phyloP scores from a whole-genome alignment of 2,797 vertebrate genomes.

The Falco rusticolus region DNA sequence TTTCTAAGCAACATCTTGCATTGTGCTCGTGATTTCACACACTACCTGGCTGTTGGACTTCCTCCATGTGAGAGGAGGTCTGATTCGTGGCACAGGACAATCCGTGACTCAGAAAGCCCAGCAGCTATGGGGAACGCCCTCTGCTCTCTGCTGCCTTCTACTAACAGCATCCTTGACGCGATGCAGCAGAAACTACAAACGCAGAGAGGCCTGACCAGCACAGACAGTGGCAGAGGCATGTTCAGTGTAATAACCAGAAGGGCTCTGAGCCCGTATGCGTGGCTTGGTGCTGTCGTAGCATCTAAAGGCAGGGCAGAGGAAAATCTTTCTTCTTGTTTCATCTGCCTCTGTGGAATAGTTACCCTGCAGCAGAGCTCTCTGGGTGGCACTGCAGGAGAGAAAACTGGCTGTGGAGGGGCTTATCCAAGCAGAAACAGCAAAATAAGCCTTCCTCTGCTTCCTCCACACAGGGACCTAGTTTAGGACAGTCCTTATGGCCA shows the following conservation, averaged over 20 bases:
- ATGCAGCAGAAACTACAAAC: neutral
- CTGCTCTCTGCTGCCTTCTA: neutral
- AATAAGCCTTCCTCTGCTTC: neutral
- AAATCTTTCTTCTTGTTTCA: neutral
- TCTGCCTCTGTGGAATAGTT: neutral
- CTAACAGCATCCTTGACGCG: neutral
- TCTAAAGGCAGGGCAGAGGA: neutral
- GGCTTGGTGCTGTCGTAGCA: neutral
- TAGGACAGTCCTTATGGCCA: neutral
- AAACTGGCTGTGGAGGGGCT: neutral
- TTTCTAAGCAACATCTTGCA: neutral
- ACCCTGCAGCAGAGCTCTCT: neutral
- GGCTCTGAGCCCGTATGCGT: accelerated
- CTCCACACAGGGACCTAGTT: neutral
- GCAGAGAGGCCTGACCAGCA: neutral
- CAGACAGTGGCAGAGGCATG: neutral
- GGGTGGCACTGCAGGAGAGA: neutral
- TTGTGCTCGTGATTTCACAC: neutral
- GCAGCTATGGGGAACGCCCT: neutral
- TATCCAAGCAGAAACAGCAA: neutral
- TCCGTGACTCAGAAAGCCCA: neutral
- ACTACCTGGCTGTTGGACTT: neutral
- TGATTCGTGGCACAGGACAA: neutral
- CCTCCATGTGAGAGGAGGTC: neutral
- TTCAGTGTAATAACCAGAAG: neutral